These are phyloP conservation scores for Gasterosteus aculeatus DNA, from an alignment of 2,113 vertebrate genomes.

Conservation along the genomic window DNA sequence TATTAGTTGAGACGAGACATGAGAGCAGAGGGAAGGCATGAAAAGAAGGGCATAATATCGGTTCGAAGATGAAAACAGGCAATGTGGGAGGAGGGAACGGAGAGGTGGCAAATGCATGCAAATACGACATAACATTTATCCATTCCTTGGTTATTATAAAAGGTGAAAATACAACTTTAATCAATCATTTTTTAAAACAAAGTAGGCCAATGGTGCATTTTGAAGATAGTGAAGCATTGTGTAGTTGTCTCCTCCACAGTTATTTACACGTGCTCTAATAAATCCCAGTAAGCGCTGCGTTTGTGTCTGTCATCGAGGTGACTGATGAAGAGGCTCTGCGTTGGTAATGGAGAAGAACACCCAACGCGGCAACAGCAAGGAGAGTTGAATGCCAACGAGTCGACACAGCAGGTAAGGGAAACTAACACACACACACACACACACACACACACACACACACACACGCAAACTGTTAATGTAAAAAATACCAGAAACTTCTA, in stretches of 20 bases:
- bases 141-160: background rate
- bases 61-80: background rate
- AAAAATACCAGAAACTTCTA: background rate
- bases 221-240: constrained; percentile 17
- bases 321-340: constrained; percentile 47
- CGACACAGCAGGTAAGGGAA: constrained; percentile 18
- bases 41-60: background rate
- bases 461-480: background rate
- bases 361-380: constrained; percentile 27
- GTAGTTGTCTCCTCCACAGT: constrained; percentile 7
- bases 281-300: constrained; percentile 37
- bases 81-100: background rate
- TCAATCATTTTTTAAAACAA: background rate
- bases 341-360: constrained; percentile 26
- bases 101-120: constrained; percentile 4
- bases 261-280: constrained; percentile 40
- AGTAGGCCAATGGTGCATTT: background rate
- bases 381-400: constrained; percentile 2
- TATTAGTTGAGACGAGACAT: constrained; percentile 4
- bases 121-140: background rate
- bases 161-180: background rate
- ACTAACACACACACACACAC: constrained; percentile 20
- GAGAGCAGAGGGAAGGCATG: background rate
- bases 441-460: background rate
- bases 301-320: constrained; percentile 45